Conservation (phyloP, 2,113 vertebrate genomes). For the Rhegmatorhina hoffmannsi region DNA sequence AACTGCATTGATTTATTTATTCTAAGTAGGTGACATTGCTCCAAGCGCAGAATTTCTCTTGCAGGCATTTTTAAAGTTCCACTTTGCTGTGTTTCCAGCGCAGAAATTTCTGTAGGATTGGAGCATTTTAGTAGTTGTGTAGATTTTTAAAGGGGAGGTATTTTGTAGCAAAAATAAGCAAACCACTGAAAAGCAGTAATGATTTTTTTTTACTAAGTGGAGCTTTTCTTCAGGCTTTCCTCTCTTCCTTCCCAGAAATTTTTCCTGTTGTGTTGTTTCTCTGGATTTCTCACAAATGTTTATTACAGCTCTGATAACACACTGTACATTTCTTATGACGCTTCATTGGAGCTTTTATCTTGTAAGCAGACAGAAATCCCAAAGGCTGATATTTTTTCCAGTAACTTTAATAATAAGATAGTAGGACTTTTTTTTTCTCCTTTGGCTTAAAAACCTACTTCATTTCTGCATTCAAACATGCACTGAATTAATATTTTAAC, state of each 20-base stretch:
- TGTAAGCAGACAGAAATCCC: slow-evolving; percentile 29
- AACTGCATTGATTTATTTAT: neutral
- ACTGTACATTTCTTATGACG: neutral
- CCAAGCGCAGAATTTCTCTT: neutral
- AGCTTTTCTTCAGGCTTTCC: neutral
- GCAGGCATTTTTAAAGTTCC: neutral
- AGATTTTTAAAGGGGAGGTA: neutral
- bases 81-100: neutral
- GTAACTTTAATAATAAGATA: neutral
- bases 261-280: neutral
- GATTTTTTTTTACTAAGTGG: neutral
- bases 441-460: neutral
- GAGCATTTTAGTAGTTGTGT: neutral
- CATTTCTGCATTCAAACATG: neutral
- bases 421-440: neutral
- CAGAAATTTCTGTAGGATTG: neutral
- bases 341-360: neutral
- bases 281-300: neutral
- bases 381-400: slow-evolving; percentile 2
- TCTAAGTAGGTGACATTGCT: neutral
- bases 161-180: slow-evolving; percentile 12
- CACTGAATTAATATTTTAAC: neutral
- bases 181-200: neutral
- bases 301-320: neutral
- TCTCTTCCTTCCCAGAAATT: neutral